phyloP scores from a whole-genome alignment of 1,140 invertebrate species.

The Drosophila nigrodunni region DNA sequence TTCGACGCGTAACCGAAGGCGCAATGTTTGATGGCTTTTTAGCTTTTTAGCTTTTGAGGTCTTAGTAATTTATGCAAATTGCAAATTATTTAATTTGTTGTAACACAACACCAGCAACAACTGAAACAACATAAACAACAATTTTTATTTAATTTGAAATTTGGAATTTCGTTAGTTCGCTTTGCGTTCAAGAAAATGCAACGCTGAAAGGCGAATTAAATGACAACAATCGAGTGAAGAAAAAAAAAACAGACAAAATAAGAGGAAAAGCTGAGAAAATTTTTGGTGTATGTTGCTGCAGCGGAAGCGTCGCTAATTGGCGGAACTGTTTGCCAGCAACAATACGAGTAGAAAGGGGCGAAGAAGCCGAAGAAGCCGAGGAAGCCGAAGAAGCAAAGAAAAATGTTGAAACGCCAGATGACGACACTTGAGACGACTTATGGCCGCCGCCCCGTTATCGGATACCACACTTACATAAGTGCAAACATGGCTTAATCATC shows the following conservation, averaged over 20 bases:
- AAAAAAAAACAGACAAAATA: background rate
- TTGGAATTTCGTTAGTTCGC: constrained; percentile 30
- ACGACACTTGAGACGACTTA: constrained; percentile 79
- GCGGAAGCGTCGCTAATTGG: constrained; percentile 79
- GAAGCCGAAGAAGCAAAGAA: constrained; percentile 44
- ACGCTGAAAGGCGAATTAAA: constrained; percentile 33
- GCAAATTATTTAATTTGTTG: constrained; percentile 67
- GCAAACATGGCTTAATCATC: constrained; percentile 81
- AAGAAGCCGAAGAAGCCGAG: constrained; percentile 5
- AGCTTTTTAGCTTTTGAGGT: background rate
- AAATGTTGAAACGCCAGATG: constrained; percentile 74
- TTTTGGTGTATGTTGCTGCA: constrained; percentile 49
- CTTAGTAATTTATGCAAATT: constrained; percentile 70
- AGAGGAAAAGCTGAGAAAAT: constrained; percentile 69
- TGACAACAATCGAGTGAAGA: constrained; percentile 24
- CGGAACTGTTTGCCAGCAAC: constrained; percentile 66
- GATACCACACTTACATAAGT: constrained; percentile 75
- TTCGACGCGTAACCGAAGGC: constrained; percentile 70
- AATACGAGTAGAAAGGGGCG: constrained; percentile 14
- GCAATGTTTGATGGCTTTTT: constrained; percentile 68
- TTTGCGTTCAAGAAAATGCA: constrained; percentile 42
- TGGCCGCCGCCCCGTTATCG: constrained; percentile 64
- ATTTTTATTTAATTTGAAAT: constrained; percentile 38
- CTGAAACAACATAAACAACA: constrained; percentile 17
- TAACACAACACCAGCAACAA: constrained; percentile 20